Percentiles rank a stretch among this genome's conserved stretches.
phyloP scores from a whole-genome alignment of 2,888 invertebrate species.

The Cerceris rybyensis region DNA sequence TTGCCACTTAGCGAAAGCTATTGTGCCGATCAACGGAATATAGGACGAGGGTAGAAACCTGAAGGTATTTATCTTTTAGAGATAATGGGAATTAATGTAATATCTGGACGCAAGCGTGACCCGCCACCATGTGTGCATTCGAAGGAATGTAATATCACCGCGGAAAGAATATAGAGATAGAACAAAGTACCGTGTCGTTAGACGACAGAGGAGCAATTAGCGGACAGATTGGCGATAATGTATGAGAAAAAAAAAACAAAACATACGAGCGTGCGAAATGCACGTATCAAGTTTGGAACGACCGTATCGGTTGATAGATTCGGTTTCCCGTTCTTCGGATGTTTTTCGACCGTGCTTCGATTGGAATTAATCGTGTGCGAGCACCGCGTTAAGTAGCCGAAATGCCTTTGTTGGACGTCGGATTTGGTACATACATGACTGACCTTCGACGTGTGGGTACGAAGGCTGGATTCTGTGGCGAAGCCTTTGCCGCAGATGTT shows the following conservation, averaged over 20 bases:
- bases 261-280: slow-evolving; percentile 23
- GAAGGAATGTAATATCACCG: slow-evolving; percentile 52
- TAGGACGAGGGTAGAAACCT: slow-evolving; percentile 1
- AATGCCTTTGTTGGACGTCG: slow-evolving; percentile 78
- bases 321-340: slow-evolving; percentile 44
- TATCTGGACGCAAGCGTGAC: slow-evolving; percentile 74
- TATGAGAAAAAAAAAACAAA: slow-evolving; percentile 15
- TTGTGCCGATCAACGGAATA: slow-evolving; percentile 1
- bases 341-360: slow-evolving; percentile 43
- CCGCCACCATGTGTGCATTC: slow-evolving; percentile 75
- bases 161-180: slow-evolving; percentile 9
- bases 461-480: slow-evolving; percentile 96
- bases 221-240: slow-evolving; percentile 33
- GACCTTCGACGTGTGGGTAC: slow-evolving; percentile 99
- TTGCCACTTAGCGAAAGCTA: slow-evolving; percentile 5
- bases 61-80: slow-evolving; percentile 22
- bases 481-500: slow-evolving; percentile 98
- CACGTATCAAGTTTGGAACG: slow-evolving; percentile 22
- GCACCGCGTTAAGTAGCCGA: slow-evolving; percentile 68
- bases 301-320: slow-evolving; percentile 37
- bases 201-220: slow-evolving; percentile 46
- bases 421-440: slow-evolving; percentile 86
- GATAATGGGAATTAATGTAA: slow-evolving; percentile 36
- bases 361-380: slow-evolving; percentile 56
- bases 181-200: slow-evolving; percentile 29